A percentile compares a stretch with the other conserved stretches of the same genome.
These are phyloP conservation scores for Benitochromis conjunctus DNA, from an alignment of 2,113 vertebrate genomes.

Conservation along the genomic window DNA sequence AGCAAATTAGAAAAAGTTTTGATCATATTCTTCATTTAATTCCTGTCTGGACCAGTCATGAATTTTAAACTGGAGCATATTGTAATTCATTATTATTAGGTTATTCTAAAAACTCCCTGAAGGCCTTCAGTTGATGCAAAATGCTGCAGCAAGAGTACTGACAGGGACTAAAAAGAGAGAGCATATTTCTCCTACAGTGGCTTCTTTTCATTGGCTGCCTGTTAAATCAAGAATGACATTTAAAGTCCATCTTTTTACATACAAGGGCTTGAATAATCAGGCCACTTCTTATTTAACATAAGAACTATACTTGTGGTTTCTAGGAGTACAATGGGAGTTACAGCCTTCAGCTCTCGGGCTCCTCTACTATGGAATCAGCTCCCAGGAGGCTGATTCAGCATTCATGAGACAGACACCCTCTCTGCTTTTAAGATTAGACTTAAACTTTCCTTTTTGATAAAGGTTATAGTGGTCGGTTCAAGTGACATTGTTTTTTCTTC, in stretches of 20 bases:
- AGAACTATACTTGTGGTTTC: not conserved
- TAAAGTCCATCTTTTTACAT: not conserved
- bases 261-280: not conserved
- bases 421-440: no score
- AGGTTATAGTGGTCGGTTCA: no score
- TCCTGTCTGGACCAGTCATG: not conserved
- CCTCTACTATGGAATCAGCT: not conserved
- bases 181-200: not conserved
- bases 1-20: not conserved
- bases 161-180: not conserved
- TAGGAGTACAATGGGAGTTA: not conserved
- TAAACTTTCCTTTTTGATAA: no score
- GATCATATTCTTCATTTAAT: not conserved
- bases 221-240: not conserved
- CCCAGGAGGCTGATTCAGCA: not conserved
- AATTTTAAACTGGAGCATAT: not conserved
- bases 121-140: not conserved
- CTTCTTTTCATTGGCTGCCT: not conserved
- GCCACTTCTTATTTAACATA: no score
- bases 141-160: not conserved
- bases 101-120: not conserved
- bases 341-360: not conserved
- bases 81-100: not conserved
- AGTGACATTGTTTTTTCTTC: no score
- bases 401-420: no score